Evolutionary conservation across 2,888 invertebrate species (phyloP).

Genomic region (Coelinius sp.): DNA sequence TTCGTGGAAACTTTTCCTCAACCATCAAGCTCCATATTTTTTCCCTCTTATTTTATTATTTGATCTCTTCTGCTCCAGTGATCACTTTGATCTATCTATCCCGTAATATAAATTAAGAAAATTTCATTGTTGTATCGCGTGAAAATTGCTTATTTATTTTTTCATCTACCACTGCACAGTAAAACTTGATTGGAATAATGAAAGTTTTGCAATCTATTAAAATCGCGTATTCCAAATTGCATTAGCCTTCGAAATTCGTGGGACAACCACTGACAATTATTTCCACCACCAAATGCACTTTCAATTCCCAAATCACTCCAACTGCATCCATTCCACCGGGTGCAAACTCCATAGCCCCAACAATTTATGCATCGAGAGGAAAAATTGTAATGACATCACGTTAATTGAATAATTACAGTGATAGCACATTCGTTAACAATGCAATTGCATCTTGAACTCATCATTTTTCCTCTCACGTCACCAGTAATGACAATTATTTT

Average conservation of each 20-base stretch:
- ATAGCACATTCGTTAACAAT: background rate
- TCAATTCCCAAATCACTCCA: background rate
- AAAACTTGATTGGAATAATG: background rate
- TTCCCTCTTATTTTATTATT: conserved; percentile 4
- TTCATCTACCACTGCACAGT: background rate
- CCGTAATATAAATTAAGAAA: background rate
- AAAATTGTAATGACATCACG: background rate
- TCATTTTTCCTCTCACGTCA: background rate
- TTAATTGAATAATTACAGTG: background rate
- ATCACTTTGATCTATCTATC: conserved; percentile 2
- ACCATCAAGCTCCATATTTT: conserved; percentile 15
- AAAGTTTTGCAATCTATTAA: background rate
- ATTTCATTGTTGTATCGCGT: background rate
- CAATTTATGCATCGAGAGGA: background rate
- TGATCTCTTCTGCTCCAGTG: background rate
- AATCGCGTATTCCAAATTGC: conserved; percentile 1
- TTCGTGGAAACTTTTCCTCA: conserved; percentile 1
- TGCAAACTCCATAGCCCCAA: background rate
- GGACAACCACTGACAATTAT: conserved; percentile 1
- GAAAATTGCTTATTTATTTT: background rate
- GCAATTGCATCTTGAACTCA: background rate
- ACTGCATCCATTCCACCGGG: background rate
- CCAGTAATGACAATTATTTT: conserved; percentile 15
- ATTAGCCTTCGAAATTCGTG: background rate
- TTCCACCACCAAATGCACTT: background rate